phyloP scores from a whole-genome alignment of 2,797 vertebrate species.

The Diplodus puntazzo region DNA sequence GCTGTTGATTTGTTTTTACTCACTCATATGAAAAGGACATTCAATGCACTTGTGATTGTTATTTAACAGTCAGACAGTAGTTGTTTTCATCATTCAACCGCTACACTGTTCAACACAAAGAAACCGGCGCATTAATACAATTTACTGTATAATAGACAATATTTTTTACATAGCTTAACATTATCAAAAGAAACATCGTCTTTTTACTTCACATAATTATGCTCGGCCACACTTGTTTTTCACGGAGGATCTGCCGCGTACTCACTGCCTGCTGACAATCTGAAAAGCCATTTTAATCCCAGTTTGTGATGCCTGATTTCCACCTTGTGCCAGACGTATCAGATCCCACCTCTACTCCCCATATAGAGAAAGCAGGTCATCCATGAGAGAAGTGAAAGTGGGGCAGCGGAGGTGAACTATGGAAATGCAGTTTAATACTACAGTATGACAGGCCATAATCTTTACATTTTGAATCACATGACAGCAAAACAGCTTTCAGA shows the following conservation, averaged over 20 bases:
- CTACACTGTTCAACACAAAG: not conserved
- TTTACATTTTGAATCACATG: not conserved
- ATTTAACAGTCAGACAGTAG: slow-evolving; percentile 43
- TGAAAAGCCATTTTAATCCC: slow-evolving; percentile 71
- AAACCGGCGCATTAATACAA: not conserved
- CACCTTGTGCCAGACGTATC: slow-evolving; percentile 57
- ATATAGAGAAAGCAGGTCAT: slow-evolving; percentile 41
- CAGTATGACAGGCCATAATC: not conserved
- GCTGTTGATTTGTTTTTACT: slow-evolving; percentile 40
- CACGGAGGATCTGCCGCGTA: slow-evolving; percentile 26
- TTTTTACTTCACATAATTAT: slow-evolving; percentile 7
- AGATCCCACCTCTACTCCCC: slow-evolving; percentile 50
- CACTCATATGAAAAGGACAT: slow-evolving; percentile 42
- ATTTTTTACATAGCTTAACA: not conserved
- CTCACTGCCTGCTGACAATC: slow-evolving; percentile 52
- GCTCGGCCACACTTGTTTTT: slow-evolving; percentile 5
- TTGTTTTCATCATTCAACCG: slow-evolving; percentile 16
- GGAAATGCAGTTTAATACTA: not conserved
- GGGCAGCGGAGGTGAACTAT: slow-evolving; percentile 15
- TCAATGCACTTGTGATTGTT: slow-evolving; percentile 30
- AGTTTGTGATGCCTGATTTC: slow-evolving; percentile 53
- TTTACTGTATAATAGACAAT: not conserved
- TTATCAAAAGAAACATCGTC: slow-evolving; percentile 11
- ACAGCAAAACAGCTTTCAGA: not conserved
- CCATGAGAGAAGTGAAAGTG: slow-evolving; percentile 32